These are phyloP conservation scores for Myanophis thanlyinensis DNA, from an alignment of 2,113 vertebrate species.

Conservation along the genomic window DNA sequence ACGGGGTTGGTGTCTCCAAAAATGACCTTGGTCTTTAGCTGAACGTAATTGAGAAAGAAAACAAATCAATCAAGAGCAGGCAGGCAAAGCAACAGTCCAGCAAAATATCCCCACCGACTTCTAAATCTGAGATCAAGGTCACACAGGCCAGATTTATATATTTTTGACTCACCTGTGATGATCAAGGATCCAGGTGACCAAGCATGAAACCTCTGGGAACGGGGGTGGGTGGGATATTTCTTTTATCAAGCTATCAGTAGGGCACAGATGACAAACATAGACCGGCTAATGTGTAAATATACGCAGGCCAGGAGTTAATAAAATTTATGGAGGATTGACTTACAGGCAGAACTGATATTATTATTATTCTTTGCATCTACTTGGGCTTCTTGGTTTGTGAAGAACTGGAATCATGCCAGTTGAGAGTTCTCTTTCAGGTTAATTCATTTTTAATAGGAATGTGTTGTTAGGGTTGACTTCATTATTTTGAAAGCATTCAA, in stretches of 20 bases:
- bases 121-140: background rate
- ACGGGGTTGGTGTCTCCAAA: constrained; percentile 32
- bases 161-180: background rate
- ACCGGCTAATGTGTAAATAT: background rate
- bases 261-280: background rate
- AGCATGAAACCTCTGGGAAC: background rate
- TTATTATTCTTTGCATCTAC: no score
- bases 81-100: background rate
- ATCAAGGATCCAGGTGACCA: background rate
- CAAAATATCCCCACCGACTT: background rate
- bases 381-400: no score
- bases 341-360: no score
- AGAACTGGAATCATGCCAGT: no score
- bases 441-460: no score
- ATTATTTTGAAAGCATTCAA: no score
- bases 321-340: no score
- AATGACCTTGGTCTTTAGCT: constrained; percentile 52
- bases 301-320: background rate
- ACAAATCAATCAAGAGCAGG: background rate
- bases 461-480: no score
- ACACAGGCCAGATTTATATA: background rate
- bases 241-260: background rate
- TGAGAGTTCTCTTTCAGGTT: no score
- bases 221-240: background rate
- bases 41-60: constrained; percentile 4